Evolutionary conservation across 2,113 vertebrate species (phyloP).

Genomic region (Pleuronectes platessa): DNA sequence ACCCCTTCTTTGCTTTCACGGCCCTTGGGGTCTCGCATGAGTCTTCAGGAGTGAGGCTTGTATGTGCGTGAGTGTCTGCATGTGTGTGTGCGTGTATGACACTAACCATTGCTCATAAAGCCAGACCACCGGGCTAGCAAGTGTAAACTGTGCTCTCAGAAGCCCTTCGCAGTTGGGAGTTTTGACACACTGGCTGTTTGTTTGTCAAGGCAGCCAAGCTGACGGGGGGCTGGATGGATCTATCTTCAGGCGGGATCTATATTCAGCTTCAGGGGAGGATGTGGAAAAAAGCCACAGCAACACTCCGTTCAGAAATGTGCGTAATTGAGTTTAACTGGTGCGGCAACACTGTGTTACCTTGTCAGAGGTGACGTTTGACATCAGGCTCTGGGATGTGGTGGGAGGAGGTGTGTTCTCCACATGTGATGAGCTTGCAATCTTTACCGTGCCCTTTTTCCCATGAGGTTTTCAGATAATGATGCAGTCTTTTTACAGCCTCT

Average conservation of each 20-base stretch:
- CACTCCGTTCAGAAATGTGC: constrained; percentile 19
- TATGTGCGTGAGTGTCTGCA: constrained; percentile 41
- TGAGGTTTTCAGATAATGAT: constrained; percentile 46
- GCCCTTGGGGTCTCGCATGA: constrained; percentile 61
- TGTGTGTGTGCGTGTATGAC: constrained; percentile 52
- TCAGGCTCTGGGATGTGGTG: neutral
- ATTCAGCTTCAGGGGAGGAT: constrained; percentile 39
- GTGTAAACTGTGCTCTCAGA: constrained; percentile 83
- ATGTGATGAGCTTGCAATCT: constrained; percentile 8
- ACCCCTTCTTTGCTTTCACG: constrained; percentile 63
- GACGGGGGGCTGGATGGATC: constrained; percentile 65
- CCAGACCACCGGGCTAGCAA: constrained; percentile 83
- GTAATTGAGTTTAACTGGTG: constrained; percentile 23
- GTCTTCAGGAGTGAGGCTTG: constrained; percentile 48
- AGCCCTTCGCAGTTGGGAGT: constrained; percentile 76
- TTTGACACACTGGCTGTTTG: constrained; percentile 82
- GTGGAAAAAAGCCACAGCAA: constrained; percentile 41
- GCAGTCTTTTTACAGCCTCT: constrained; percentile 26
- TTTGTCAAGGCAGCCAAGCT: constrained; percentile 81
- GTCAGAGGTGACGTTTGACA: constrained; percentile 38
- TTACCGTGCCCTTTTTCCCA: neutral
- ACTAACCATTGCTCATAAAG: constrained; percentile 80
- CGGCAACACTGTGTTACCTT: too few species aligned
- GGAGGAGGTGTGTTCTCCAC: constrained; percentile 7
- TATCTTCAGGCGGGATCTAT: constrained; percentile 51